Conservation (phyloP, 2,797 vertebrate species). For the Heliangelus exortis region DNA sequence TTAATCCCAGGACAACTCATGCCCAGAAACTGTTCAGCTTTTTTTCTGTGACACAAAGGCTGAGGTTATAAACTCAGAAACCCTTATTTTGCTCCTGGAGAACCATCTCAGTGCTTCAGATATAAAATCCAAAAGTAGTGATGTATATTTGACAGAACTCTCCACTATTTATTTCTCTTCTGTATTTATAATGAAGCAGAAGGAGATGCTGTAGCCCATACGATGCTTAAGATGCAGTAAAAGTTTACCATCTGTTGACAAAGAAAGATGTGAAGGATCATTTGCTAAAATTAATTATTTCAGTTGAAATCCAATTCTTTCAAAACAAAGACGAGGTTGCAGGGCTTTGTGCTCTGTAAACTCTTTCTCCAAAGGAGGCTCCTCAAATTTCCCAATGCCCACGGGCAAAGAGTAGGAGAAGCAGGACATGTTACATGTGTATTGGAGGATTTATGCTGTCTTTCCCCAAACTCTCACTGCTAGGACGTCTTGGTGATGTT, state of each 20-base stretch:
- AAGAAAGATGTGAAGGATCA: slow-evolving; percentile 12
- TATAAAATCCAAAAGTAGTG: not conserved
- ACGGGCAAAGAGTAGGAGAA: too few species aligned
- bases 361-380: too few species aligned
- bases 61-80: not conserved
- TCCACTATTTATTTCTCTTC: not conserved
- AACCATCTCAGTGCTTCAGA: not conserved
- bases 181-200: slow-evolving; percentile 35
- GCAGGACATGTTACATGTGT: too few species aligned
- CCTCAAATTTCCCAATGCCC: too few species aligned
- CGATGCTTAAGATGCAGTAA: slow-evolving; percentile 13
- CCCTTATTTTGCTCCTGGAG: not conserved
- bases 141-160: not conserved
- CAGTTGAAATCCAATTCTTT: not conserved
- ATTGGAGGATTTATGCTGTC: too few species aligned
- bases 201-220: slow-evolving; percentile 24
- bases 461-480: too few species aligned
- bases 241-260: slow-evolving; percentile 56
- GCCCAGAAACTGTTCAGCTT: not conserved
- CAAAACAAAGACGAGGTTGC: too few species aligned
- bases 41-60: not conserved
- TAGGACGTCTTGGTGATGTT: too few species aligned
- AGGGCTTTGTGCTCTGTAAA: too few species aligned
- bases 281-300: slow-evolving; percentile 50
- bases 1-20: not conserved